Percentiles rank a stretch among this genome's conserved stretches.
These are phyloP conservation scores for Galaxea fascicularis DNA, from an alignment of 92 coral and sea anemone genomes.

Conservation along the genomic window DNA sequence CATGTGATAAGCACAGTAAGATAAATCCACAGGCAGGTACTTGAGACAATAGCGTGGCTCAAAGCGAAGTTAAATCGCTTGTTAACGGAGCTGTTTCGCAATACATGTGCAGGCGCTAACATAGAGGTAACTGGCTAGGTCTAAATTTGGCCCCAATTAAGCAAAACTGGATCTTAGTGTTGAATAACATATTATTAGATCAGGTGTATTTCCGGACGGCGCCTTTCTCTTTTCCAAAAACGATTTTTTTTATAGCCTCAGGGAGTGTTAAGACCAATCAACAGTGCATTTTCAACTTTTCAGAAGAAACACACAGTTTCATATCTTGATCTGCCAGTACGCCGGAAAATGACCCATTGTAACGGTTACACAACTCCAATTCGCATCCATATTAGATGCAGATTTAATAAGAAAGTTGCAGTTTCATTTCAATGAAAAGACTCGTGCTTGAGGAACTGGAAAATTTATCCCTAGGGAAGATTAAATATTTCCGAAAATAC, in stretches of 20 bases:
- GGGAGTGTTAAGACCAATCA: neutral
- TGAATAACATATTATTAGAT: neutral
- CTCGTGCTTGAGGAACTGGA: conserved; percentile 8
- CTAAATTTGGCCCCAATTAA: conserved; percentile 3
- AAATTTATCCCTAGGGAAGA: conserved; percentile 34
- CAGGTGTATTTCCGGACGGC: conserved; percentile 27
- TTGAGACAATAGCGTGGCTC: neutral
- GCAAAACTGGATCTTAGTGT: neutral
- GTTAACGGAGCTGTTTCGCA: too few relatives aligned
- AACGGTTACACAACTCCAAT: too few relatives aligned
- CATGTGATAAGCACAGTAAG: neutral
- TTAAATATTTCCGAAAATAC: conserved; percentile 24
- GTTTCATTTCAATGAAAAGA: too few relatives aligned
- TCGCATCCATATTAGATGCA: too few relatives aligned
- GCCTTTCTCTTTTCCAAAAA: neutral
- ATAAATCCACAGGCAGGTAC: neutral
- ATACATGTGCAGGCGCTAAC: neutral
- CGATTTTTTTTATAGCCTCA: neutral
- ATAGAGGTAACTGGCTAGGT: neutral
- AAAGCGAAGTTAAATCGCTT: neutral
- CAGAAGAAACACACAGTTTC: neutral
- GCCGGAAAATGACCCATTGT: neutral
- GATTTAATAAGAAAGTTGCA: too few relatives aligned
- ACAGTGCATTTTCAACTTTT: neutral
- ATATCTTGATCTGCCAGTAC: neutral